Conservation (phyloP, 2,113 vertebrate genomes). For the Callopanchax toddi region DNA sequence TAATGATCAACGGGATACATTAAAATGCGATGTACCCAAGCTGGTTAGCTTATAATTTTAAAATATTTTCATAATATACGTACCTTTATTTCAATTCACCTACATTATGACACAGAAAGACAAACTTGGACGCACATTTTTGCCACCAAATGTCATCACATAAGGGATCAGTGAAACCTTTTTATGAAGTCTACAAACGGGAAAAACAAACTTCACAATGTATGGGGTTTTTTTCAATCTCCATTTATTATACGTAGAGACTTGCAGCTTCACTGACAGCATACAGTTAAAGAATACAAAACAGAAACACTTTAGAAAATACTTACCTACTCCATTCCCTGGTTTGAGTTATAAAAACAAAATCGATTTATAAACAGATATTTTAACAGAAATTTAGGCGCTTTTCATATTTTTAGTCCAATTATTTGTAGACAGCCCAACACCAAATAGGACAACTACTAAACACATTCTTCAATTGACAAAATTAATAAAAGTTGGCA, state of each 20-base stretch:
- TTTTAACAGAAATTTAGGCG: conserved; percentile 40
- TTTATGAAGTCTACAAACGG: too few species aligned
- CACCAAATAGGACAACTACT: conserved; percentile 52
- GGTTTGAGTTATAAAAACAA: conserved; percentile 52
- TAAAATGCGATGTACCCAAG: too few species aligned
- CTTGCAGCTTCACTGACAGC: conserved; percentile 67
- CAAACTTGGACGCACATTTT: too few species aligned
- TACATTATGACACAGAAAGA: too few species aligned
- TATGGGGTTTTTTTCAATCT: conserved; percentile 64
- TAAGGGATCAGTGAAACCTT: too few species aligned
- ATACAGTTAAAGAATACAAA: conserved; percentile 75
- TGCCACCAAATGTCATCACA: too few species aligned
- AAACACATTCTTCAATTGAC: conserved; percentile 37
- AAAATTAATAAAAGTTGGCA: conserved; percentile 56
- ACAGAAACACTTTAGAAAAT: conserved; percentile 77
- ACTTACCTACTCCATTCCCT: conserved; percentile 81
- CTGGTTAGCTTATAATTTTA: too few species aligned
- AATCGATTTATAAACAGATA: conserved; percentile 25
- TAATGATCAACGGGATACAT: neutral
- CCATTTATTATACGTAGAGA: conserved; percentile 62
- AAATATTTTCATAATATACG: too few species aligned
- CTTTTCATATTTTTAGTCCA: conserved; percentile 15
- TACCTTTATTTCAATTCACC: too few species aligned
- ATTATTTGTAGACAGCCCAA: conserved; percentile 45
- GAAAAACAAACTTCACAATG: too few species aligned